Percentiles rank a stretch among this genome's conserved stretches.
Evolutionary conservation across 2,797 vertebrate genomes (phyloP).

Genomic region (Mormyrus proboscirostris): DNA sequence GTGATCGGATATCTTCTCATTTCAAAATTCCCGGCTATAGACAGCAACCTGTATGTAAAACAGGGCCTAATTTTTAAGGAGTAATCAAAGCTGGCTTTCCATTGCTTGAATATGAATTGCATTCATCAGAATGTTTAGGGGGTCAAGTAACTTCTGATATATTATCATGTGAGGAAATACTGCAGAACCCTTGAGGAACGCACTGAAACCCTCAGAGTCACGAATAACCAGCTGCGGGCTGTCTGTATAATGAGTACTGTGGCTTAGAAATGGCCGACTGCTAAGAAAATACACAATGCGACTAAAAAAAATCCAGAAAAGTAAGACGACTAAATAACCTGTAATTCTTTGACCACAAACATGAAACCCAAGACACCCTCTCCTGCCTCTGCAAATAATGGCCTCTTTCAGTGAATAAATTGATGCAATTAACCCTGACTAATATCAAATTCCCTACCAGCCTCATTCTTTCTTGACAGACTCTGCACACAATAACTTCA

Average conservation of each 20-base stretch:
- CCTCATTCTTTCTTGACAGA: background rate
- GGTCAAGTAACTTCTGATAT: background rate
- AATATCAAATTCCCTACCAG: background rate
- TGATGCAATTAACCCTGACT: background rate
- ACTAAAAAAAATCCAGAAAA: background rate
- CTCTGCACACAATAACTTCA: background rate
- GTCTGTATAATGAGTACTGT: background rate
- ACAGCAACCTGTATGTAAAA: background rate
- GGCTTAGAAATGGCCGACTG: background rate
- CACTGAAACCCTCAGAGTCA: background rate
- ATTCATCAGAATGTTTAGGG: background rate
- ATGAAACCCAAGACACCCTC: background rate
- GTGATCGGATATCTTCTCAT: background rate
- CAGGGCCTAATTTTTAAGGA: background rate
- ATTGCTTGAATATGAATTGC: background rate
- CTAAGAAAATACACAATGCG: constrained; percentile 8
- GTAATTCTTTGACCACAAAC: background rate
- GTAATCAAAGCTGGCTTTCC: background rate
- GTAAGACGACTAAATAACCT: background rate
- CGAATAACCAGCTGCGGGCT: background rate
- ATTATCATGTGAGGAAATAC: background rate
- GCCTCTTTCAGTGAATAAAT: background rate
- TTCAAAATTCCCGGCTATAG: background rate
- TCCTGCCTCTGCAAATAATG: background rate
- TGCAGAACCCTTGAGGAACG: background rate